Percentiles rank a stretch among this genome's conserved stretches.
phyloP scores from a whole-genome alignment of 2,888 invertebrate genomes.

The Pseudeuparius sepicola region DNA sequence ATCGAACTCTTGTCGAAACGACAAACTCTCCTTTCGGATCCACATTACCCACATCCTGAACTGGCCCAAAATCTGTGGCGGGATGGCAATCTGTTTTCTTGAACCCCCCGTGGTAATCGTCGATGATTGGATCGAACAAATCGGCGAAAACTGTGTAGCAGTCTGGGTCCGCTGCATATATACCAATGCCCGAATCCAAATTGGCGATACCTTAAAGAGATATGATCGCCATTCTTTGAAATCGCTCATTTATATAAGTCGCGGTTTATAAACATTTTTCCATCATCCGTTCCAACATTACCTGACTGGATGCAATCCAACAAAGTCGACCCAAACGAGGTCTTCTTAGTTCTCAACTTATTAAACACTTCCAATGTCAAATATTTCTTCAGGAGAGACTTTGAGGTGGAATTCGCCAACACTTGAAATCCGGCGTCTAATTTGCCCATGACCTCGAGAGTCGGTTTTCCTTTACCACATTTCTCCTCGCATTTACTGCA shows the following conservation, averaged over 20 bases:
- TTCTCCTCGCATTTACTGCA: conserved; percentile 30
- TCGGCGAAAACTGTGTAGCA: conserved; percentile 54
- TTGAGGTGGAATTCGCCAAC: conserved; percentile 41
- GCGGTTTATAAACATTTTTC: too few relatives aligned
- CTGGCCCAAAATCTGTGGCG: conserved; percentile 49
- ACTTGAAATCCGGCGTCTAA: conserved; percentile 44
- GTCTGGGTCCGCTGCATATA: conserved; percentile 59
- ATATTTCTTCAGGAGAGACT: conserved; percentile 55
- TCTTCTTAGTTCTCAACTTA: conserved; percentile 45
- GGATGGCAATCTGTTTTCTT: conserved; percentile 48
- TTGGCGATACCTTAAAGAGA: conserved; percentile 48
- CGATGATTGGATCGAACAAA: conserved; percentile 58
- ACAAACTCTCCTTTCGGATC: conserved; percentile 51
- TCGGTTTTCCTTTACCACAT: conserved; percentile 32
- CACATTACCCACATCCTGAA: conserved; percentile 43
- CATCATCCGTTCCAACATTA: too few relatives aligned
- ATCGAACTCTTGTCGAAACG: conserved; percentile 56
- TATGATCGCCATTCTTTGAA: too few relatives aligned
- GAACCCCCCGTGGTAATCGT: conserved; percentile 57
- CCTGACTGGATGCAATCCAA: conserved; percentile 57
- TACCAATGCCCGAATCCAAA: conserved; percentile 53
- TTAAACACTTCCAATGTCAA: conserved; percentile 45
- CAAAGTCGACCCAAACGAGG: conserved; percentile 49
- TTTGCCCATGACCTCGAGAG: conserved; percentile 38
- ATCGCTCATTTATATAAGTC: too few relatives aligned